Conservation (phyloP, 2,113 vertebrate species). For the Cercopithecus mona region DNA sequence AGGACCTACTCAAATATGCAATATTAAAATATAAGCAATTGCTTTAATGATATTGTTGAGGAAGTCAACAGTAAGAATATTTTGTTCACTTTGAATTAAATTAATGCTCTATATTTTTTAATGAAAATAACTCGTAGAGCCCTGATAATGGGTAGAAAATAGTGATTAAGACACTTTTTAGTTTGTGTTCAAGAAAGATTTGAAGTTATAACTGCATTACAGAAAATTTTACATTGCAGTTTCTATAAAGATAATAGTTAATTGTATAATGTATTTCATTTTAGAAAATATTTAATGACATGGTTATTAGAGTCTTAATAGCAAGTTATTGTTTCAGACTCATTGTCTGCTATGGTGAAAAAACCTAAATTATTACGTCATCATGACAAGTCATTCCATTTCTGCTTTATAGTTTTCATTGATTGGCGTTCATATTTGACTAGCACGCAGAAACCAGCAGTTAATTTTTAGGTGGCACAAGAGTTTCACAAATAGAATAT, state of each 20-base stretch:
- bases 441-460: not conserved
- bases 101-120: not conserved
- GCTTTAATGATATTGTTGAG: not conserved
- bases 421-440: not conserved
- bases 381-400: not conserved
- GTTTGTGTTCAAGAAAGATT: not conserved
- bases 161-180: not conserved
- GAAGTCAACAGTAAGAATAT: constrained; percentile 4
- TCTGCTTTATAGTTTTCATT: constrained; percentile 9
- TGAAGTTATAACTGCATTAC: not conserved
- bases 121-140: not conserved
- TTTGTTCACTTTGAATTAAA: not conserved
- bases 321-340: constrained; percentile 24
- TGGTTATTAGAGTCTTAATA: constrained; percentile 17
- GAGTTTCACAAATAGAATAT: not conserved
- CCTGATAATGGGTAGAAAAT: not conserved
- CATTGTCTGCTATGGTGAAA: not conserved
- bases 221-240: not conserved
- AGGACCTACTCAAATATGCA: constrained; percentile 70
- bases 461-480: not conserved
- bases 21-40: constrained; percentile 11
- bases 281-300: not conserved
- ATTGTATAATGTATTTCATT: not conserved
- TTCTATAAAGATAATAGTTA: constrained; percentile 2
- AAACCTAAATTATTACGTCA: not conserved